Evolutionary conservation across 1,140 invertebrate species (phyloP), one percentile per base, ranked within the genome.

Genomic region (Ooceraea biroi): DNA sequence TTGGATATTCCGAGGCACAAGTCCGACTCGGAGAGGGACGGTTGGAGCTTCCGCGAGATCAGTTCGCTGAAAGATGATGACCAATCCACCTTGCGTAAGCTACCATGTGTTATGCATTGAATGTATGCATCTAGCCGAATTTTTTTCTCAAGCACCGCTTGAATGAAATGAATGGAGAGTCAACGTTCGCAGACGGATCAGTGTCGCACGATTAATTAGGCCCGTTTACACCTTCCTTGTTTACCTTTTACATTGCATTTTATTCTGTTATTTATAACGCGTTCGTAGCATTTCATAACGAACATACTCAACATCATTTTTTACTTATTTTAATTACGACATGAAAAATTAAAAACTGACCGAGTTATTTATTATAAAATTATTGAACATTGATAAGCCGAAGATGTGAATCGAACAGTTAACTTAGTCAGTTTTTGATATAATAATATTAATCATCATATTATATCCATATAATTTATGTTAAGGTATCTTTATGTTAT

Each of bases 41-140:
- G 89, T 78, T 91, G 91, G 91, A 89, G 87, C 12, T 90, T 91
- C 78, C 88, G 86, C 30, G 89, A 91, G 52, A 88, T 90, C 83
- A 82, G 88, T 27, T 86, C 85, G 77, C 73, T 90, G 85, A 89
- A 91, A 76, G 83, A 72, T 60, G 83, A 84, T 71, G 58, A 74
- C 57, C 61, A 19, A 4, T 74, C 71, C 55, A 85, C 92, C 84
- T 90, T 77, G 90, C 92, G 93, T 94, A 94, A 94, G 93, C 92
- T 87, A 90, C 22, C 17, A 83, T 41, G 48, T 83, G 80, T 85
- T 66, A 78, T 85, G 63, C 76, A 22, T 71, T 83, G 44, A 61
- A 84, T 76, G 76, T 36, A 36, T 78, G 46, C 58, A 41, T 77
- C 77, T 58, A 72, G 50, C 48, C 27, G 73, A 46, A 66, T 0